phyloP scores from a whole-genome alignment of 2,888 invertebrate species.

The Clepsis dumicolana region DNA sequence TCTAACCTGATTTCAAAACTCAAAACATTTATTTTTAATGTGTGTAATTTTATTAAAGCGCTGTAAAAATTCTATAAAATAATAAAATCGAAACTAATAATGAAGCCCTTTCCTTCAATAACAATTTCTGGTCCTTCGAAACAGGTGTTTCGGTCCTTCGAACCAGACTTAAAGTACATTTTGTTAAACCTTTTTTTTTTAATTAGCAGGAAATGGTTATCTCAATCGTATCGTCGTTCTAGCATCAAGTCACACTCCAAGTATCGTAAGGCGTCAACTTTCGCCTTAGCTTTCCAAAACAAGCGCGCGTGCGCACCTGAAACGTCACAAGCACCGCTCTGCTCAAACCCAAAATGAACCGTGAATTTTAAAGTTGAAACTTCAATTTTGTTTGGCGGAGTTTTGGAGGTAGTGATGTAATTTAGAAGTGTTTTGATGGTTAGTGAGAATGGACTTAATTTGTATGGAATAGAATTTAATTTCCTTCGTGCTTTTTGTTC shows the following conservation, averaged over 20 bases:
- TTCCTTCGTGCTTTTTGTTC: conserved; percentile 48
- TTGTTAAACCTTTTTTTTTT: neutral
- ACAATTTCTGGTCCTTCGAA: too few species aligned
- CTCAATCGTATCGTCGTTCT: conserved; percentile 53
- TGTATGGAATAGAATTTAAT: conserved; percentile 50
- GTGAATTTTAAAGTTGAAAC: conserved; percentile 23
- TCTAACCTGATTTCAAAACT: too few species aligned
- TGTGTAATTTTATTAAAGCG: too few species aligned
- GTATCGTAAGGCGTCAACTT: conserved; percentile 69
- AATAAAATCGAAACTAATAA: too few species aligned
- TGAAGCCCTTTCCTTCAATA: too few species aligned
- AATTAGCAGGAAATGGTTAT: conserved; percentile 30
- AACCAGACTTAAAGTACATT: neutral
- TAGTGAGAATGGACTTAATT: conserved; percentile 32
- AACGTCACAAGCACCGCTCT: conserved; percentile 57
- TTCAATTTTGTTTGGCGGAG: conserved; percentile 12
- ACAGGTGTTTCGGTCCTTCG: conserved; percentile 10
- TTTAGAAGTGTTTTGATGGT: neutral
- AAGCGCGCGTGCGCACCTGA: conserved; percentile 50
- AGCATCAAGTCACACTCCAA: conserved; percentile 73
- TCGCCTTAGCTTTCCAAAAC: conserved; percentile 84
- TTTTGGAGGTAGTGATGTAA: conserved; percentile 2
- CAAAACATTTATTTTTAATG: too few species aligned
- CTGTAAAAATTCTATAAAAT: too few species aligned
- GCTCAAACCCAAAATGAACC: conserved; percentile 44